Evolutionary conservation across 2,113 vertebrate species (phyloP).

Genomic region (Vulpes lagopus): DNA sequence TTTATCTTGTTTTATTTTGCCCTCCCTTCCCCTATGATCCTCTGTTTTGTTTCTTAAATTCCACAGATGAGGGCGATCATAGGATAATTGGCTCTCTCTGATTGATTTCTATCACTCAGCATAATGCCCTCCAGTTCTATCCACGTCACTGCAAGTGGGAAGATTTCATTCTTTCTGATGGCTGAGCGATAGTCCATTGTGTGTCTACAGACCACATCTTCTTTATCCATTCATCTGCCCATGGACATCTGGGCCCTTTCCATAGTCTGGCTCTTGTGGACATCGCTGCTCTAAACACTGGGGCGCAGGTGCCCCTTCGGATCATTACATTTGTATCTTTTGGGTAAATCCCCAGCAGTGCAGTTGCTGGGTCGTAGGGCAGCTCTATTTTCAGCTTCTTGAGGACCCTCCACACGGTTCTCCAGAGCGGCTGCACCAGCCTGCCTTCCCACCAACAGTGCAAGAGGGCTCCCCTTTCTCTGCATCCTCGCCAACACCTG

Average conservation of each 20-base stretch:
- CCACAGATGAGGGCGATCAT: neutral
- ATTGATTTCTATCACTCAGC: neutral
- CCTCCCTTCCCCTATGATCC: neutral
- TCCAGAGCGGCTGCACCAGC: neutral
- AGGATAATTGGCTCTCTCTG: neutral
- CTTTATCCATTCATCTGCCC: too few species aligned
- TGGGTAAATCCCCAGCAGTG: neutral
- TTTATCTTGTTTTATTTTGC: neutral
- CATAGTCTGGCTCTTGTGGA: too few species aligned
- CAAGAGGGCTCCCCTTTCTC: neutral
- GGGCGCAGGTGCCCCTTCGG: too few species aligned
- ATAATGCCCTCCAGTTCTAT: neutral
- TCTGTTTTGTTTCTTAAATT: neutral
- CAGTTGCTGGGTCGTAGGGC: neutral
- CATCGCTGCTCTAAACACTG: too few species aligned
- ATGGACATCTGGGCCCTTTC: too few species aligned
- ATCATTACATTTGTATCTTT: neutral
- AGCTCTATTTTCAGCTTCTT: neutral
- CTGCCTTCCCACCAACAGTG: neutral
- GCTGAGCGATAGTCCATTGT: neutral
- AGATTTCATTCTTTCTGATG: neutral
- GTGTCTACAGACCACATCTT: too few species aligned
- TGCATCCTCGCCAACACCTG: neutral
- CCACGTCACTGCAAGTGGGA: neutral
- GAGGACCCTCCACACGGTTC: neutral